phyloP scores from a whole-genome alignment of 2,113 vertebrate genomes.

The Cyanoramphus novaezelandiae region DNA sequence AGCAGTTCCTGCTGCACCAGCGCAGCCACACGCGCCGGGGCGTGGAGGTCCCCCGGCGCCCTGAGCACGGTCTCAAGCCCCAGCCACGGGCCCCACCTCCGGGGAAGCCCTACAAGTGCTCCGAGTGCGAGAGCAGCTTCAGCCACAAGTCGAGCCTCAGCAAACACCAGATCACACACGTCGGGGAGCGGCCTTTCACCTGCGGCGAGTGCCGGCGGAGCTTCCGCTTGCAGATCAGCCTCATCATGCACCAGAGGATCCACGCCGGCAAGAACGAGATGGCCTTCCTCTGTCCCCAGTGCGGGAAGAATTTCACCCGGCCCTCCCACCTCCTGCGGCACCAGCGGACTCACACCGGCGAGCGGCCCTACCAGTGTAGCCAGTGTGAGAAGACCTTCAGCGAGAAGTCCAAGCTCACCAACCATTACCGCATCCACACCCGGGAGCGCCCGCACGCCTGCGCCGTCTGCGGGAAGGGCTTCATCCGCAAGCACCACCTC shows the following conservation, averaged over 20 bases:
- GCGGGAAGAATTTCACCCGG: slow-evolving; percentile 81
- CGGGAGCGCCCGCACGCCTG: slow-evolving; percentile 80
- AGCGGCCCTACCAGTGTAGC: slow-evolving; percentile 79
- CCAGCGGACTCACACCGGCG: slow-evolving; percentile 82
- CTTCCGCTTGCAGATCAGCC: slow-evolving; percentile 82
- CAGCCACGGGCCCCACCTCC: neutral
- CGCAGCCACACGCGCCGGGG: slow-evolving; percentile 76
- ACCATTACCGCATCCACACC: slow-evolving; percentile 82
- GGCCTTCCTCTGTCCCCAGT: slow-evolving; percentile 80
- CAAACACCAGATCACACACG: slow-evolving; percentile 82
- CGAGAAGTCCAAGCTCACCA: slow-evolving; percentile 82
- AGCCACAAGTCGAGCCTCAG: slow-evolving; percentile 82
- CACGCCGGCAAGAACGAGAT: slow-evolving; percentile 80
- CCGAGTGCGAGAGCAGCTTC: slow-evolving; percentile 83
- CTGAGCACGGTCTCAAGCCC: slow-evolving; percentile 65
- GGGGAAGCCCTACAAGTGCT: slow-evolving; percentile 79
- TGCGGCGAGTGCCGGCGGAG: slow-evolving; percentile 79
- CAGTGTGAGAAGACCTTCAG: slow-evolving; percentile 84
- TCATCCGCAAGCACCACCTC: slow-evolving; percentile 80
- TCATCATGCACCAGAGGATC: slow-evolving; percentile 81
- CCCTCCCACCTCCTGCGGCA: slow-evolving; percentile 80
- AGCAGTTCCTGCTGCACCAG: slow-evolving; percentile 81
- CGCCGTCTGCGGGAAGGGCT: slow-evolving; percentile 80
- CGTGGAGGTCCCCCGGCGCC: slow-evolving; percentile 68
- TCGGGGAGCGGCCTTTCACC: slow-evolving; percentile 78